These are phyloP conservation scores for Gambelia wislizenii DNA, from an alignment of 2,797 vertebrate genomes.

Conservation along the genomic window DNA sequence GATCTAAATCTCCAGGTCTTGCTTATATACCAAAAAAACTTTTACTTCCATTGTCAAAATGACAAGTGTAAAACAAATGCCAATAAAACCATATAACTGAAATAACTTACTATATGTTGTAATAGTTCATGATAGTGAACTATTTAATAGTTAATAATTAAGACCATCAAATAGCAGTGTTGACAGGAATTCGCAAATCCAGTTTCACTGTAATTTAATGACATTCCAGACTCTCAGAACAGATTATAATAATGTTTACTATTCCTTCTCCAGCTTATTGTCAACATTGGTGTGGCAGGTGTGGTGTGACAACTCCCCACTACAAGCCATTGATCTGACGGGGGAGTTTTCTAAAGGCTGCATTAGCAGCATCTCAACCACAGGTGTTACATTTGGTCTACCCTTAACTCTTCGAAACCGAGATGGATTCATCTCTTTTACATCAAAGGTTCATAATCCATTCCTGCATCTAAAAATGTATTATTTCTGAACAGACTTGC, in stretches of 20 bases:
- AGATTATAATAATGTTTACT: not conserved
- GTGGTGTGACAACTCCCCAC: not conserved
- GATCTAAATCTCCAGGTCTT: not conserved
- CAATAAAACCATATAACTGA: not conserved
- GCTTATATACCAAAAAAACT: not conserved
- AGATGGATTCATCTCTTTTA: not conserved
- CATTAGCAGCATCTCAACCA: not conserved
- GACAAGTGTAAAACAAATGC: not conserved
- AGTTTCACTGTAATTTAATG: not conserved
- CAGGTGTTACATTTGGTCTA: not conserved
- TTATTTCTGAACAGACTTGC: slow-evolving; percentile 6
- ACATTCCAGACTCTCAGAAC: not conserved
- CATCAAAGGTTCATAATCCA: not conserved
- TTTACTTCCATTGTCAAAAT: not conserved
- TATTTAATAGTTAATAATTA: not conserved
- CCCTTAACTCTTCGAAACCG: not conserved
- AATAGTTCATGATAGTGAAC: not conserved
- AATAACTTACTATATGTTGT: not conserved
- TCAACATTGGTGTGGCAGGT: not conserved
- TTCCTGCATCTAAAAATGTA: slow-evolving; percentile 45
- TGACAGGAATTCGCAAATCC: not conserved
- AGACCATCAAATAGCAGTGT: not conserved
- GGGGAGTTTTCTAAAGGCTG: not conserved
- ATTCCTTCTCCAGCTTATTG: not conserved
- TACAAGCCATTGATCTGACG: not conserved